These are phyloP conservation scores for Ephialtes manifestator DNA, from an alignment of 2,888 invertebrate species.

Conservation along the genomic window DNA sequence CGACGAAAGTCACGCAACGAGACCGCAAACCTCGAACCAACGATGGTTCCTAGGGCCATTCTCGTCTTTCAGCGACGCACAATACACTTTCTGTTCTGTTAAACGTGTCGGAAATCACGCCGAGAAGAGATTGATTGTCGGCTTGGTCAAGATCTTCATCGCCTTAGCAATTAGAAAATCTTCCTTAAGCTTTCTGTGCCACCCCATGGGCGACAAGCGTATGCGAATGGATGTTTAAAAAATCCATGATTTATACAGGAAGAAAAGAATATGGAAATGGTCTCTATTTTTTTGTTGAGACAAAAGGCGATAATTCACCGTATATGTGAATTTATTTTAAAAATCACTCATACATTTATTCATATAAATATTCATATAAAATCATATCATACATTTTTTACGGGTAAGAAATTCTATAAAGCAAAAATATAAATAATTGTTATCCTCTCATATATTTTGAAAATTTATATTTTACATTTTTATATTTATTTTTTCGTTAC, in stretches of 20 bases:
- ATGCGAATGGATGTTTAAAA: neutral
- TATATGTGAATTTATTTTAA: too few species aligned
- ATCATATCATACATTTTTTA: too few species aligned
- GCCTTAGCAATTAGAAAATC: conserved; percentile 41
- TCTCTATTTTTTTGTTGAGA: too few species aligned
- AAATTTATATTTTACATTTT: too few species aligned
- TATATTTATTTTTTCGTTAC: too few species aligned
- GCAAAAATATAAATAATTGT: too few species aligned
- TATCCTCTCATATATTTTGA: too few species aligned
- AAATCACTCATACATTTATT: too few species aligned
- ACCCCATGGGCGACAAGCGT: neutral
- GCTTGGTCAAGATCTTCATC: conserved; percentile 46
- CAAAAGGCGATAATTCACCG: too few species aligned
- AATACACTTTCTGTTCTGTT: neutral
- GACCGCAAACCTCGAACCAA: conserved; percentile 33
- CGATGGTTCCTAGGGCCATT: conserved; percentile 42
- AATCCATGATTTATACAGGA: neutral
- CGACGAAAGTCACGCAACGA: conserved; percentile 70
- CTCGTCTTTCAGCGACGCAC: neutral
- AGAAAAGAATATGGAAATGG: too few species aligned
- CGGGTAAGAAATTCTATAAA: too few species aligned
- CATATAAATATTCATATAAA: too few species aligned
- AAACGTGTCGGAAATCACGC: conserved; percentile 1
- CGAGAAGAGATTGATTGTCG: conserved; percentile 47
- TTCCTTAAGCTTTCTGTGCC: conserved; percentile 16